These are phyloP conservation scores for Oopsacas minuta DNA, from an alignment of 37 sponge, comb jelly and placozoan genomes.

Conservation along the genomic window DNA sequence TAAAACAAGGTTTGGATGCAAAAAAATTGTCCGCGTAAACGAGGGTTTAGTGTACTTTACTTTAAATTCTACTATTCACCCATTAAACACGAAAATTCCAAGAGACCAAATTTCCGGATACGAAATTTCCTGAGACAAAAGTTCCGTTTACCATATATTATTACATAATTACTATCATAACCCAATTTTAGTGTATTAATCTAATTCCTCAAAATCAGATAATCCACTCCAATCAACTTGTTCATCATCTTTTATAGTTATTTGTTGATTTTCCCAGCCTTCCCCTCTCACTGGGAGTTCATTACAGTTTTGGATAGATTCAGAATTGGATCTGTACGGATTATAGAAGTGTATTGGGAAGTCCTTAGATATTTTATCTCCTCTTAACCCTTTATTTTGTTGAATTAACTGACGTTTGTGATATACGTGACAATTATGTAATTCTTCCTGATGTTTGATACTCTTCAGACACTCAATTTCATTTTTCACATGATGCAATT, in stretches of 20 bases:
- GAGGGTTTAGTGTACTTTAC: no score
- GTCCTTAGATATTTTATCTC: not conserved
- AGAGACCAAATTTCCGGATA: no score
- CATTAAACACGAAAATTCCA: no score
- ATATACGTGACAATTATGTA: not conserved
- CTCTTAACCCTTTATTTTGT: not conserved
- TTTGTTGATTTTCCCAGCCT: no score
- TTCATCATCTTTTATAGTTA: not conserved
- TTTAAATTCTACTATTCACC: no score
- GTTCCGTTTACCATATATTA: no score
- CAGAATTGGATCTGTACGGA: not conserved
- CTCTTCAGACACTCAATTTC: not conserved
- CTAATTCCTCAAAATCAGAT: constrained; percentile 1
- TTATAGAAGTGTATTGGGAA: not conserved
- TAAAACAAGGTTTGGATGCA: no score
- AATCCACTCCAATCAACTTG: not conserved
- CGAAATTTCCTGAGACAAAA: no score
- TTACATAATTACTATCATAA: no score
- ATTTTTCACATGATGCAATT: not conserved
- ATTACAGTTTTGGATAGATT: no score
- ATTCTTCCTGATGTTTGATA: not conserved
- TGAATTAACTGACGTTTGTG: not conserved
- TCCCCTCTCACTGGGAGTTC: not conserved
- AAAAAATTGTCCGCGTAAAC: no score
- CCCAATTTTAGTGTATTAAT: no score